A percentile compares a stretch with the other conserved stretches of the same genome.
phyloP scores from a whole-genome alignment of 2,113 vertebrate genomes.

The Laticauda laticaudata region DNA sequence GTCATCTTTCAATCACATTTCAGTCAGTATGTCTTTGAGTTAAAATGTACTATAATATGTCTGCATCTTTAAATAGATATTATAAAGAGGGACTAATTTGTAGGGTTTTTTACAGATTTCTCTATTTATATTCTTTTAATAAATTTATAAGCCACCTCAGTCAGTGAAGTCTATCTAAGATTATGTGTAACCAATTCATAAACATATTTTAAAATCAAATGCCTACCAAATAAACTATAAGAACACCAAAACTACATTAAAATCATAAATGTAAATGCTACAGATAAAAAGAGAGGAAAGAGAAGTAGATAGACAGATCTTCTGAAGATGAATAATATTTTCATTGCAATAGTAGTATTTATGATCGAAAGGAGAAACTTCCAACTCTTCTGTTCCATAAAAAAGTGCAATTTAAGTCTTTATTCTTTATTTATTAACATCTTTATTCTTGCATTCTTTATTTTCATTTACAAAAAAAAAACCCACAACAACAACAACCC shows the following conservation, averaged over 20 bases:
- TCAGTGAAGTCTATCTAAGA: not conserved
- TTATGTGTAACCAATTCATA: not conserved
- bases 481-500: not conserved
- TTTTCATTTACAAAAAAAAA: slow-evolving; percentile 27
- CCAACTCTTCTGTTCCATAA: slow-evolving; percentile 53
- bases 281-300: not conserved
- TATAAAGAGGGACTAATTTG: not conserved
- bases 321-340: slow-evolving; percentile 56
- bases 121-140: not conserved
- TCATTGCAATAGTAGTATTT: slow-evolving; percentile 58
- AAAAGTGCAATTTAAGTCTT: slow-evolving; percentile 56
- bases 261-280: not conserved
- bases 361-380: slow-evolving; percentile 61
- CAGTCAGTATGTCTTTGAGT: not conserved
- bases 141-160: not conserved
- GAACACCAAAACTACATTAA: not conserved
- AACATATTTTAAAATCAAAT: not conserved
- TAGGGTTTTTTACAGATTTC: not conserved
- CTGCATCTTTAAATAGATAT: not conserved
- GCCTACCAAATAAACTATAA: not conserved
- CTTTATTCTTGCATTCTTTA: slow-evolving; percentile 52
- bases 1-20: not conserved
- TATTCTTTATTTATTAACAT: no score
- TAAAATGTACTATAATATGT: not conserved
- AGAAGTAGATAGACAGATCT: not conserved